phyloP scores from a whole-genome alignment of 2,113 vertebrate species.

The Tupaia tana region DNA sequence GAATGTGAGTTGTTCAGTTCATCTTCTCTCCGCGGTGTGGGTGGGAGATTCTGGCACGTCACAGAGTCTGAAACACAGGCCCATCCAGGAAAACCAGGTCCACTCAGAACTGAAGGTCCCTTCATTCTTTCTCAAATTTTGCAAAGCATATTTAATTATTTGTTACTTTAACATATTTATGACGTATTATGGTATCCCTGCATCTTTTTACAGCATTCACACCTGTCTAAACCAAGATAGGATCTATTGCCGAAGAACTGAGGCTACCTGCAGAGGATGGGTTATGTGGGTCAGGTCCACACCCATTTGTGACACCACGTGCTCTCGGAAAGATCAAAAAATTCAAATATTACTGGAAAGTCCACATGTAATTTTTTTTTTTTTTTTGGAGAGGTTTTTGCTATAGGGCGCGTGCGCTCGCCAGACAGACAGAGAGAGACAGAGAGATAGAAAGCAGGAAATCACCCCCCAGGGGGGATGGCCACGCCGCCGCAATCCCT shows the following conservation, averaged over 20 bases:
- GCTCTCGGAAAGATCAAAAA: constrained; percentile 3
- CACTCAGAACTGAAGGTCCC: accelerated
- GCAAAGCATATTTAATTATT: not conserved
- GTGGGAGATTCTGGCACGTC: not conserved
- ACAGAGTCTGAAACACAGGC: accelerated
- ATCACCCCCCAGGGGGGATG: too few relatives aligned
- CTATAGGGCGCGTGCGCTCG: too few relatives aligned
- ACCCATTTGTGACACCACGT: not conserved
- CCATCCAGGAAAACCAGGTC: not conserved
- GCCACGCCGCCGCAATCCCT: too few relatives aligned
- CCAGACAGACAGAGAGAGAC: too few relatives aligned
- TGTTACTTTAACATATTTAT: not conserved
- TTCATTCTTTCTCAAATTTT: not conserved
- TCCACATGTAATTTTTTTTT: constrained; percentile 1
- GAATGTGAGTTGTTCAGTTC: not conserved
- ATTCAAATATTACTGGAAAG: constrained; percentile 17
- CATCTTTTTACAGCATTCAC: not conserved
- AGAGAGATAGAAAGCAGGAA: too few relatives aligned
- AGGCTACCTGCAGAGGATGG: not conserved
- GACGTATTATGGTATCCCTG: not conserved
- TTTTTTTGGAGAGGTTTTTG: too few relatives aligned
- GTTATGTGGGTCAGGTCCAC: not conserved
- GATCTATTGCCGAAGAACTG: not conserved
- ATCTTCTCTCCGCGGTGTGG: accelerated
- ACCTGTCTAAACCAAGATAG: not conserved